Conservation (phyloP, 1,140 invertebrate species). For the Sinella curviseta region DNA sequence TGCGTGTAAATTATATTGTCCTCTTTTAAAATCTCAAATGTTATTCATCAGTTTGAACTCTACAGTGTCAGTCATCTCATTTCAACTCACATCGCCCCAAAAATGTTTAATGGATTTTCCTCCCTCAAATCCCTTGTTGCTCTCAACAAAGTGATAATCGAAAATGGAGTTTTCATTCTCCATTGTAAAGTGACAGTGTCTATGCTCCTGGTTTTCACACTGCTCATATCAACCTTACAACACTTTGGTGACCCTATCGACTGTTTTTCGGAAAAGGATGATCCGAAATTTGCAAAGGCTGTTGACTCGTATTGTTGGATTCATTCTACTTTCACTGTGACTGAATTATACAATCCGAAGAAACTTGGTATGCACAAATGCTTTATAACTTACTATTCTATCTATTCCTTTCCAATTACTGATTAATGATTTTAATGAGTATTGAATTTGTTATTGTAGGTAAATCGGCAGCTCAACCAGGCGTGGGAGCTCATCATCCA, state of each 20-base stretch:
- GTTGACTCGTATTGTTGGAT: conserved; percentile 96
- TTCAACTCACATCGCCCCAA: too few species aligned
- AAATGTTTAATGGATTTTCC: conserved; percentile 2
- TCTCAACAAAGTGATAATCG: conserved; percentile 75
- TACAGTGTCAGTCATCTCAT: too few species aligned
- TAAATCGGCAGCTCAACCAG: neutral
- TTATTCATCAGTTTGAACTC: too few species aligned
- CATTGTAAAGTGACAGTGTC: conserved; percentile 92
- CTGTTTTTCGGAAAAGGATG: conserved; percentile 79
- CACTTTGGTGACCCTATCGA: conserved; percentile 93
- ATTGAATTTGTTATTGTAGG: too few species aligned
- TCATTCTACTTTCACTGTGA: conserved; percentile 84
- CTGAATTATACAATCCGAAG: conserved; percentile 67
- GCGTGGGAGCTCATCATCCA: neutral
- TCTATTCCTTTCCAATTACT: neutral
- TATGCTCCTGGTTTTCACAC: conserved; percentile 81
- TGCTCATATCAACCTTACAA: conserved; percentile 85
- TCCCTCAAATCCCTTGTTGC: conserved; percentile 54
- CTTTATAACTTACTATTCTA: neutral
- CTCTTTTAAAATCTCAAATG: too few species aligned
- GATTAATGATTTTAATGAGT: neutral
- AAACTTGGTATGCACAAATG: conserved; percentile 59
- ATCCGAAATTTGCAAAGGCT: conserved; percentile 60
- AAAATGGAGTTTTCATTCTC: conserved; percentile 88
- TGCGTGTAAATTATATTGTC: too few species aligned